Percentiles rank a stretch among this genome's conserved stretches.
These are phyloP conservation scores for Diaphora mendica DNA, from an alignment of 2,888 invertebrate genomes.

Conservation along the genomic window DNA sequence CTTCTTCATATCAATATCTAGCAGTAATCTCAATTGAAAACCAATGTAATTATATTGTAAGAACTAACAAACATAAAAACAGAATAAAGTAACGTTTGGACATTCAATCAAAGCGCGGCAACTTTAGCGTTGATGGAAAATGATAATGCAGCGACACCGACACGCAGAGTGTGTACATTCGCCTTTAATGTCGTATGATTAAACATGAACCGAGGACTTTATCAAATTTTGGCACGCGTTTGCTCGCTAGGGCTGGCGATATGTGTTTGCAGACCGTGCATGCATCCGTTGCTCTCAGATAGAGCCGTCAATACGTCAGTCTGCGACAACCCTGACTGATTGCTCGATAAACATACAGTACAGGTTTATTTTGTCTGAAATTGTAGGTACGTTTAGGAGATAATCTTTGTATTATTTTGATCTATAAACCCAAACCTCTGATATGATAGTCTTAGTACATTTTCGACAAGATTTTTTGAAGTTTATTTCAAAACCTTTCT, in stretches of 20 bases:
- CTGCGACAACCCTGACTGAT: conserved; percentile 77
- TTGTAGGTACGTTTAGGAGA: conserved; percentile 17
- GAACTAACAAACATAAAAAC: conserved; percentile 34
- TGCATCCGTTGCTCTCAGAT: conserved; percentile 75
- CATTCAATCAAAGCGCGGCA: conserved; percentile 61
- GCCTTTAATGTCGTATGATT: conserved; percentile 81
- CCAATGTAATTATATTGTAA: not conserved
- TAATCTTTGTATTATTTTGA: conserved; percentile 2
- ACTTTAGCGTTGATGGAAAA: conserved; percentile 71
- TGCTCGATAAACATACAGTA: conserved; percentile 71
- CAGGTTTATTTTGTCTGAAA: conserved; percentile 53
- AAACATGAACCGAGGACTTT: conserved; percentile 83
- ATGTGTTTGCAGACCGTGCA: conserved; percentile 80
- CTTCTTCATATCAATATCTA: no score
- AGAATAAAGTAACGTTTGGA: conserved; percentile 62
- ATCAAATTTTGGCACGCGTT: conserved; percentile 86
- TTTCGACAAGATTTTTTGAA: no score
- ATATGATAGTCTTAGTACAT: not conserved
- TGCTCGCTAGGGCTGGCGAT: conserved; percentile 70
- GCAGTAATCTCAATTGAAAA: no score
- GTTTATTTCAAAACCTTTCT: no score
- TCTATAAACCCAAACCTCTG: not conserved
- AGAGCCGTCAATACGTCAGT: conserved; percentile 81
- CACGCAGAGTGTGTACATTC: conserved; percentile 56
- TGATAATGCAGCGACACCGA: conserved; percentile 68